These are phyloP conservation scores for Trachythela sp. DNA, from an alignment of 64 coral and sea anemone species.

Conservation along the genomic window DNA sequence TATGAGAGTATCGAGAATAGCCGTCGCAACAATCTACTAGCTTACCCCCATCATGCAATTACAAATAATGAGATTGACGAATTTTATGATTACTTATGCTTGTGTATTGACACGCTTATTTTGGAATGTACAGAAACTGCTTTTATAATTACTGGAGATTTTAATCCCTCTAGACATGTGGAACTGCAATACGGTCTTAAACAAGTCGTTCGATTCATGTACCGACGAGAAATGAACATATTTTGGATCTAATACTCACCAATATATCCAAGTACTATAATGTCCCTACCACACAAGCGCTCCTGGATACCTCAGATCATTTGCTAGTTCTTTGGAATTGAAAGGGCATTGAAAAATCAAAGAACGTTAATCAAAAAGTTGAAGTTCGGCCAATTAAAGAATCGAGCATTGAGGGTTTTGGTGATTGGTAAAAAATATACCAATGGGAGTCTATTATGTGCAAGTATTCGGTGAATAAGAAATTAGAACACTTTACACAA, in stretches of 20 bases:
- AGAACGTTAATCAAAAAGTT: too few relatives aligned
- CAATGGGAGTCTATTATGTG: too few relatives aligned
- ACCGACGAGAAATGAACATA: too few relatives aligned
- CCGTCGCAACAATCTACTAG: background rate
- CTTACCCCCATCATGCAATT: slow-evolving; percentile 5
- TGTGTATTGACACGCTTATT: background rate
- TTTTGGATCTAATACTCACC: too few relatives aligned
- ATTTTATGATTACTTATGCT: slow-evolving; percentile 11
- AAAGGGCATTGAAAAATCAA: slow-evolving; percentile 1
- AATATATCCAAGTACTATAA: background rate
- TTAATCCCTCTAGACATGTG: background rate
- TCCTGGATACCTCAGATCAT: background rate
- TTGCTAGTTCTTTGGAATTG: background rate
- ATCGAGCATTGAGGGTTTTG: too few relatives aligned
- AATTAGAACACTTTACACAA: too few relatives aligned
- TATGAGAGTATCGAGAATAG: background rate
- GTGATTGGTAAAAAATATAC: too few relatives aligned
- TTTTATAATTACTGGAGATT: background rate
- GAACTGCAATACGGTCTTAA: background rate
- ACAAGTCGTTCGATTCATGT: background rate
- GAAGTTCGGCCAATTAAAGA: too few relatives aligned
- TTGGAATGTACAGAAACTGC: background rate
- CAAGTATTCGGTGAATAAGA: too few relatives aligned
- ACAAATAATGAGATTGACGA: background rate
- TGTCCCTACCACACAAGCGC: background rate